Evolutionary conservation across 2,113 vertebrate genomes (phyloP).

Genomic region (Piaya cayana): DNA sequence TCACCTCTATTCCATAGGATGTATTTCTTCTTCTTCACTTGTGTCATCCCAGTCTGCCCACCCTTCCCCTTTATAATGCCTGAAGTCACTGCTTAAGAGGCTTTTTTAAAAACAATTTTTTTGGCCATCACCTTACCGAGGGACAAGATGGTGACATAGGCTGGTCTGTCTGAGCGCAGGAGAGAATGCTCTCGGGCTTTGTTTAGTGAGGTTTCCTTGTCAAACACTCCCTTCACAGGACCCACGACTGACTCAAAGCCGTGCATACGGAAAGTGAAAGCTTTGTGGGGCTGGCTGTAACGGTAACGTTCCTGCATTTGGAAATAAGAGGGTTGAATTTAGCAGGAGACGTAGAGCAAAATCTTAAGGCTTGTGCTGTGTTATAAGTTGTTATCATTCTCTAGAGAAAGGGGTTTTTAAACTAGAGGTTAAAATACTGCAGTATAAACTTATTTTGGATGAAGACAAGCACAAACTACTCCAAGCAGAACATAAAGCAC

Average conservation of each 20-base stretch:
- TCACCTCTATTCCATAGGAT: neutral
- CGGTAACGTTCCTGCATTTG: constrained; percentile 87
- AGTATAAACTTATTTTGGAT: neutral
- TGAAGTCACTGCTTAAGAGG: neutral
- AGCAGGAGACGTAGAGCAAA: neutral
- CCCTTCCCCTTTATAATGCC: neutral
- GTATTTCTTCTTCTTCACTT: neutral
- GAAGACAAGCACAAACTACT: neutral
- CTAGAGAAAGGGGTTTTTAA: neutral
- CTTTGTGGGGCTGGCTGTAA: constrained; percentile 97
- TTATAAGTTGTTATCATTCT: neutral
- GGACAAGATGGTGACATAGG: constrained; percentile 97
- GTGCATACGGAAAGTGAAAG: constrained; percentile 96
- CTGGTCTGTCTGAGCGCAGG: constrained; percentile 92
- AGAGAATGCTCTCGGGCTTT: constrained; percentile 97
- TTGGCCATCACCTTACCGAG: constrained; percentile 80
- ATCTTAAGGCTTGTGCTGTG: neutral
- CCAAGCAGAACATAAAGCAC: neutral
- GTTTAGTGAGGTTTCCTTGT: constrained; percentile 97
- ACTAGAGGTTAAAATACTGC: neutral
- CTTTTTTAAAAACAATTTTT: neutral
- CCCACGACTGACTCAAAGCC: constrained; percentile 97
- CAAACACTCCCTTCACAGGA: constrained; percentile 96
- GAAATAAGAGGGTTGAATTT: neutral
- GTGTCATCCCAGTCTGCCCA: neutral